Base-by-base conservation (phyloP, 2,888 invertebrate species). In the Callinectes sapidus region DNA sequence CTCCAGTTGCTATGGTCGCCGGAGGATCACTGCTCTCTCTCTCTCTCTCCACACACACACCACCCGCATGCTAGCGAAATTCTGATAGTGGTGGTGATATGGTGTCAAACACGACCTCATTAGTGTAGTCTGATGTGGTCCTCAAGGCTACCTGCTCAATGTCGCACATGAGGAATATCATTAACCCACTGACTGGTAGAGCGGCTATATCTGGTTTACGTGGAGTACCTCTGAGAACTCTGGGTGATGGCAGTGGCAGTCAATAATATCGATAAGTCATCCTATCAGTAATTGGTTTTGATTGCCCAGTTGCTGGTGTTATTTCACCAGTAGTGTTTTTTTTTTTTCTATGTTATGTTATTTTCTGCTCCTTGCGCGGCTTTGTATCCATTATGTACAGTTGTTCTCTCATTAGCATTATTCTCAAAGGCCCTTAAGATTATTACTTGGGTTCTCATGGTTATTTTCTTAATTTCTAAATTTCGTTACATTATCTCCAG, bases 1-100 rank as follows among this genome's bases (percentile, higher is more conserved):
- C 8, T 48, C 48, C 10, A 8, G 48, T 48, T 48, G 48, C 48
- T 48, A 48, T 48, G 48, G 48, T 48, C 10, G 48, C 8, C 8
- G 10, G 8, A 48, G 48, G 48, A 48, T 48, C 48, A 48, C 48
- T 48, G 8, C 35, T 48, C 48, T 42, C 87, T 48, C 87, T 87
- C 87, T 87, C 87, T 87, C 87, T 87, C 87, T 87, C 87, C 39
- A 39, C 39, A 39, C 39, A 39, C 39, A 39, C 48, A 61, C 23
- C 18, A 23, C 16, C 61, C 18, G 61, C 18, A 16, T 61, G 13
- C 18, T 18, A 23, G 23, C 61, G 18, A 23, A 61, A 23, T 23
- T 23, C 14, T 16, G 48, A 48, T 48, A 10, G 48, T 48, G 8
- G 48, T 48, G 48, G 48, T 48, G 48, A 48, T 48, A 48, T 5